Conservation (phyloP, 37 sponge, comb jelly and placozoan genomes). For the Dysidea cf. avara region DNA sequence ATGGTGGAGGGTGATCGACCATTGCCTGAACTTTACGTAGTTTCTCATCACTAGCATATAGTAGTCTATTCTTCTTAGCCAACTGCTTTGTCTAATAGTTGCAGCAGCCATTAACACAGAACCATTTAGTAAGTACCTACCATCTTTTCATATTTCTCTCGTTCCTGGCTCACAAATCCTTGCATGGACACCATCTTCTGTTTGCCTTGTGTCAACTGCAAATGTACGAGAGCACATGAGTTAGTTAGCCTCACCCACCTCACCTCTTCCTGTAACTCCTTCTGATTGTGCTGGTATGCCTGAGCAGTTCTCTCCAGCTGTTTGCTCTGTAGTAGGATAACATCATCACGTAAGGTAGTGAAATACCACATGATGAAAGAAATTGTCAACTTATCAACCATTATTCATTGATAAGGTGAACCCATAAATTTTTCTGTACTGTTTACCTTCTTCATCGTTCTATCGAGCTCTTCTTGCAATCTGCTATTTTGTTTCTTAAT, state of each 20-base stretch:
- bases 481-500: no score
- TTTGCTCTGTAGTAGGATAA: slow-evolving; percentile 55
- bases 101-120: no score
- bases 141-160: slow-evolving; percentile 65
- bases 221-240: background rate
- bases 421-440: no score
- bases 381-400: no score
- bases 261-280: slow-evolving; percentile 64
- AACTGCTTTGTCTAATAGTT: slow-evolving; percentile 1
- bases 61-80: slow-evolving; percentile 38
- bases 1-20: slow-evolving; percentile 26
- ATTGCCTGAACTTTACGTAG: slow-evolving; percentile 50
- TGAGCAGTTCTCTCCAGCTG: slow-evolving; percentile 45
- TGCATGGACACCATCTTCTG: slow-evolving; percentile 39
- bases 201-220: slow-evolving; percentile 1
- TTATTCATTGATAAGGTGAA: no score
- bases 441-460: no score
- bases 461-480: no score
- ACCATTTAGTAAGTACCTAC: background rate
- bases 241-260: background rate
- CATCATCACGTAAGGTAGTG: no score
- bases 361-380: no score
- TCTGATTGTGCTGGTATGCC: slow-evolving; percentile 53
- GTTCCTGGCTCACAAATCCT: slow-evolving; percentile 68
- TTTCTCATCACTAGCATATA: slow-evolving; percentile 41